Evolutionary conservation across 1,140 invertebrate species (phyloP).

Genomic region (Heliothis virescens): DNA sequence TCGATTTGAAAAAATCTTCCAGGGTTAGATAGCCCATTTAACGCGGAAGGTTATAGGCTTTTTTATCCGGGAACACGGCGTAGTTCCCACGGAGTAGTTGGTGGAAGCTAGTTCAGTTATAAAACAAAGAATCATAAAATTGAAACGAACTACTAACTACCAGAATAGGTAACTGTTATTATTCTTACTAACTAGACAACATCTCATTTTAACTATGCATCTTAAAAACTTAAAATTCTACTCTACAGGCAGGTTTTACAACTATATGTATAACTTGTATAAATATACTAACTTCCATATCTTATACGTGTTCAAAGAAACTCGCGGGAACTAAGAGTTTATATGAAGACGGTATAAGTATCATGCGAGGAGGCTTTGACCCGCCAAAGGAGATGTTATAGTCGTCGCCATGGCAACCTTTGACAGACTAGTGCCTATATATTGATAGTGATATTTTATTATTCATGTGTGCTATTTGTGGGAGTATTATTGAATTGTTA

Average conservation of each 20-base stretch:
- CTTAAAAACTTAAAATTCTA: too few species aligned
- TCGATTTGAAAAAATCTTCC: too few species aligned
- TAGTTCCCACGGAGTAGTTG: too few species aligned
- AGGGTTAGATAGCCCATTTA: too few species aligned
- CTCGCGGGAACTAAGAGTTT: background rate
- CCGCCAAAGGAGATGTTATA: conserved; percentile 14
- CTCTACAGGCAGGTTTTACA: background rate
- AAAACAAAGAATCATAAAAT: too few species aligned
- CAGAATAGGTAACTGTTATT: too few species aligned
- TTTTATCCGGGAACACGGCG: too few species aligned
- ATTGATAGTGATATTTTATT: conserved; percentile 25
- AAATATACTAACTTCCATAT: background rate
- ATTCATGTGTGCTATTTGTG: background rate
- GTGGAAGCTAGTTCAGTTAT: too few species aligned
- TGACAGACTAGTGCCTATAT: background rate
- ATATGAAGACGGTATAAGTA: conserved; percentile 23
- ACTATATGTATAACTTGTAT: background rate
- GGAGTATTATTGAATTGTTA: background rate
- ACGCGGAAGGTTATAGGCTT: too few species aligned
- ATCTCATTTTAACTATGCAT: too few species aligned
- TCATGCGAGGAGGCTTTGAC: conserved; percentile 24
- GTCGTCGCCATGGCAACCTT: conserved; percentile 40
- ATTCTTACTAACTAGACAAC: too few species aligned
- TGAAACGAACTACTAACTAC: too few species aligned
- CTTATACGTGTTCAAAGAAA: conserved; percentile 12